Percentiles rank a stretch among this genome's conserved stretches.
Evolutionary conservation across 2,888 invertebrate species (phyloP).

Genomic region (Drosophila kuntzei): DNA sequence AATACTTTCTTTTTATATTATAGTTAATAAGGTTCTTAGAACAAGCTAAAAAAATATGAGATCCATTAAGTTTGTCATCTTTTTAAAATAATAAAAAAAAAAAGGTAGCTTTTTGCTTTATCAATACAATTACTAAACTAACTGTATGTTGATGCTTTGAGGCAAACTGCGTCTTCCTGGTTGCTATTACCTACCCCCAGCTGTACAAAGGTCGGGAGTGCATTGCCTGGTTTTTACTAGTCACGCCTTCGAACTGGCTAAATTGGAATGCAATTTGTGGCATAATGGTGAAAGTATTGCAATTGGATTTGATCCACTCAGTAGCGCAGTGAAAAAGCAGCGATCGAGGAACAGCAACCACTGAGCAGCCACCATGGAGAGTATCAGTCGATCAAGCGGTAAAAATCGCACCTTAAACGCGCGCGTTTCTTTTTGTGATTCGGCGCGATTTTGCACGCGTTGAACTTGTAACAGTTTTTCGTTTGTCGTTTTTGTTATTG

Average conservation of each 20-base stretch:
- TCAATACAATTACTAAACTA: background rate
- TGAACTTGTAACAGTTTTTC: conserved; percentile 74
- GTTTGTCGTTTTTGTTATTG: conserved; percentile 36
- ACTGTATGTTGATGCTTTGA: background rate
- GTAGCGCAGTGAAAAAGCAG: background rate
- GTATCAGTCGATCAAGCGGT: background rate
- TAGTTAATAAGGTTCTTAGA: background rate
- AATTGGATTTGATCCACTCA: background rate
- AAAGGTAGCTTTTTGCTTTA: background rate
- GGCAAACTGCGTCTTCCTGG: background rate
- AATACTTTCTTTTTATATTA: too few species aligned
- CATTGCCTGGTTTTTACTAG: background rate
- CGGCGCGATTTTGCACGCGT: conserved; percentile 17
- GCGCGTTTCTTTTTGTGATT: conserved; percentile 8
- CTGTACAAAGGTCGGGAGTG: conserved; percentile 5
- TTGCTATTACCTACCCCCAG: background rate
- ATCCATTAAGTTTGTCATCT: background rate
- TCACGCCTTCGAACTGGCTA: conserved; percentile 14
- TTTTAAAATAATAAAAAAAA: background rate
- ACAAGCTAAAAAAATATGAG: background rate
- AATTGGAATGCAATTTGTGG: background rate
- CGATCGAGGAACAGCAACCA: conserved; percentile 6
- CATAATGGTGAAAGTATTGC: background rate
- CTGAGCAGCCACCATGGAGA: background rate
- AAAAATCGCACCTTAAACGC: conserved; percentile 28